These are phyloP conservation scores for Clarias platycephalus DNA, from an alignment of 2,797 vertebrate genomes.

Conservation along the genomic window DNA sequence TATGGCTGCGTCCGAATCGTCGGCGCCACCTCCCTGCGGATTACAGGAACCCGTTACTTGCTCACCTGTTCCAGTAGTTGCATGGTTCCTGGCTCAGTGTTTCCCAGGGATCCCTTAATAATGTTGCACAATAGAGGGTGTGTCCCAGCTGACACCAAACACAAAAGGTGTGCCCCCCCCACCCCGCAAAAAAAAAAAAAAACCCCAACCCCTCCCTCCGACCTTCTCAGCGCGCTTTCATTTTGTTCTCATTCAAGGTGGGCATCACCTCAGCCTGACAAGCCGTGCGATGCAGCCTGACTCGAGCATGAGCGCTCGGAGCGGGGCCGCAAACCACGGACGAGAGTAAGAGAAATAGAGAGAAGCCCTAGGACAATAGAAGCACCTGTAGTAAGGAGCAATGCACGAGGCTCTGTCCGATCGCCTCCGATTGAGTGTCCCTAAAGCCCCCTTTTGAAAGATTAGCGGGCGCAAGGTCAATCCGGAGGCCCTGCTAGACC, in stretches of 20 bases:
- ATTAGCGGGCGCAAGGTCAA: slow-evolving; percentile 62
- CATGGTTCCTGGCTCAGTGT: slow-evolving; percentile 41
- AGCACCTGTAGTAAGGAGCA: slow-evolving; percentile 57
- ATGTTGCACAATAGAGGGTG: slow-evolving; percentile 59
- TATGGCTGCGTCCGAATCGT: slow-evolving; percentile 51
- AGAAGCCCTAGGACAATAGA: slow-evolving; percentile 51
- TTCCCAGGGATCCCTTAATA: slow-evolving; percentile 60
- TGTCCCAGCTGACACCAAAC: slow-evolving; percentile 58
- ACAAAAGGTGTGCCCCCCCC: slow-evolving; percentile 56
- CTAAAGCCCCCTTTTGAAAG: slow-evolving; percentile 60
- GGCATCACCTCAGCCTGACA: slow-evolving; percentile 58
- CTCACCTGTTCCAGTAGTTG: slow-evolving; percentile 61
- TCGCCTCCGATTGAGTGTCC: slow-evolving; percentile 36
- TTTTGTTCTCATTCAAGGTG: slow-evolving; percentile 53
- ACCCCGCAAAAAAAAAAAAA: background rate
- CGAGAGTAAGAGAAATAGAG: slow-evolving; percentile 29
- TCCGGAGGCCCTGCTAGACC: slow-evolving; percentile 47
- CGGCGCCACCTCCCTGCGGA: slow-evolving; percentile 32
- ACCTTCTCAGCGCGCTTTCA: slow-evolving; percentile 30
- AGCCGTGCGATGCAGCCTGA: slow-evolving; percentile 62
- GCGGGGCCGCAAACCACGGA: background rate
- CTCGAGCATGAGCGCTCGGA: slow-evolving; percentile 39
- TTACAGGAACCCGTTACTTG: slow-evolving; percentile 47
- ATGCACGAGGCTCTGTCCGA: slow-evolving; percentile 26
- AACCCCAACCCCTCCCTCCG: background rate